Base-by-base conservation (phyloP, 2,113 vertebrate species). In the Oreocharis arfaki region DNA sequence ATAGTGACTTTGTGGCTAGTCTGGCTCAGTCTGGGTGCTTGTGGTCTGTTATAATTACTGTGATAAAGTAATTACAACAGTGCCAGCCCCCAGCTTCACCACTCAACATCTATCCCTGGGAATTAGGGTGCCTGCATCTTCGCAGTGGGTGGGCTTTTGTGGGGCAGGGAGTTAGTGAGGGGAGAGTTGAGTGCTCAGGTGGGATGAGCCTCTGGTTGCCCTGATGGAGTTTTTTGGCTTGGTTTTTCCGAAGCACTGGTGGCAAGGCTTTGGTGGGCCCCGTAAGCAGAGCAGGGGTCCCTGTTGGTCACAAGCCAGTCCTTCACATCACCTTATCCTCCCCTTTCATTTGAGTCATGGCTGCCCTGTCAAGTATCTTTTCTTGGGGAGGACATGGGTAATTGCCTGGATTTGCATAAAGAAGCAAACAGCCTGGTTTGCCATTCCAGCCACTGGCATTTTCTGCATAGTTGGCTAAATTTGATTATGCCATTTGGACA, bases 381-480 rank as follows among this genome's bases (percentile, higher is more conserved):
- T 90, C 49, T 41, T 70, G 57, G 44, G 84, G 65, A 81, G 60
- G 80, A 81, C 19, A 4, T 0, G 6, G 32, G 41, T 83, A 44
- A 53, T 71, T 70, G 50, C 26, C 49, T 53, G 52, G 39, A 37
- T 91, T 91, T 94, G 74, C 85, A 76, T 63, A 77, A 81, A 75
- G 84, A 87, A 83, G 60, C 53, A 90, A 78, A 57, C 28, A 56
- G 30, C 56, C 60, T 55, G 21, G 17, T n/a, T 84, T 87, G 74
- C 65, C 32, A 11, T 87, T 84, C 39, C 30, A 41, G 60, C 37
- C 32, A 9, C 35, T 52, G 55, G 60, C 0, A 9, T 89, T 86
- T 96, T 80, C 65, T 89, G 39, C 26, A 9, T 64, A 89, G 55
- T 56, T 94, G 53, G 70, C 56, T 92, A 69, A 55, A 87, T 73